Percentiles rank a stretch among this genome's conserved stretches.
phyloP scores from a whole-genome alignment of 2,797 vertebrate species.

The Clarias fuscus region DNA sequence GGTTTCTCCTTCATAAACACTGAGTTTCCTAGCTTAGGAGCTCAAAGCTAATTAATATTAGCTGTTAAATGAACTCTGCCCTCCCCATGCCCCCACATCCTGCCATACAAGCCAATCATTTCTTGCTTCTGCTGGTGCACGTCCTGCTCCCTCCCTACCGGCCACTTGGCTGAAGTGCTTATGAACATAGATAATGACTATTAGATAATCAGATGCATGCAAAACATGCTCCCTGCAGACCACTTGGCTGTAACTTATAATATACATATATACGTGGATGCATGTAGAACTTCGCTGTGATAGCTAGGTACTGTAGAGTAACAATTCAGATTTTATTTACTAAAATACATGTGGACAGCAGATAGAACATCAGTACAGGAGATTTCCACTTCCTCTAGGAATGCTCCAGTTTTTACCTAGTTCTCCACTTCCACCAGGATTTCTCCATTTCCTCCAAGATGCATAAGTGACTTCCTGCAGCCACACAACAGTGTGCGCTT shows the following conservation, averaged over 20 bases:
- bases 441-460: slow-evolving; percentile 35
- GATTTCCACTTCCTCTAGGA: slow-evolving; percentile 7
- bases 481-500: slow-evolving; percentile 22
- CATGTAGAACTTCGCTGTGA: slow-evolving; percentile 20
- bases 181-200: slow-evolving; percentile 38
- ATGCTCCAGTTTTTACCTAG: neutral
- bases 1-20: slow-evolving; percentile 84
- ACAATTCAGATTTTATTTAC: neutral
- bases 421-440: slow-evolving; percentile 18
- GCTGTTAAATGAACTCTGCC: slow-evolving; percentile 16
- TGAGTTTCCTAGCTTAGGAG: slow-evolving; percentile 60
- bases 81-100: neutral
- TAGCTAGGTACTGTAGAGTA: slow-evolving; percentile 13
- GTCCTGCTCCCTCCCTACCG: slow-evolving; percentile 33
- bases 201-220: slow-evolving; percentile 53
- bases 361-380: neutral
- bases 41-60: slow-evolving; percentile 30
- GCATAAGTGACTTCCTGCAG: slow-evolving; percentile 50
- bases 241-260: neutral
- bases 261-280: slow-evolving; percentile 14
- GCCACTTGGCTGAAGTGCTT: slow-evolving; percentile 33
- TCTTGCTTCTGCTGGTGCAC: slow-evolving; percentile 37
- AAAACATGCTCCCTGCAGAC: slow-evolving; percentile 23
- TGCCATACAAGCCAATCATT: slow-evolving; percentile 23
- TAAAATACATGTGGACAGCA: neutral